A percentile compares a stretch with the other conserved stretches of the same genome.
These are phyloP conservation scores for Tetragonula clypearis DNA, from an alignment of 1,140 invertebrate genomes.

Conservation along the genomic window DNA sequence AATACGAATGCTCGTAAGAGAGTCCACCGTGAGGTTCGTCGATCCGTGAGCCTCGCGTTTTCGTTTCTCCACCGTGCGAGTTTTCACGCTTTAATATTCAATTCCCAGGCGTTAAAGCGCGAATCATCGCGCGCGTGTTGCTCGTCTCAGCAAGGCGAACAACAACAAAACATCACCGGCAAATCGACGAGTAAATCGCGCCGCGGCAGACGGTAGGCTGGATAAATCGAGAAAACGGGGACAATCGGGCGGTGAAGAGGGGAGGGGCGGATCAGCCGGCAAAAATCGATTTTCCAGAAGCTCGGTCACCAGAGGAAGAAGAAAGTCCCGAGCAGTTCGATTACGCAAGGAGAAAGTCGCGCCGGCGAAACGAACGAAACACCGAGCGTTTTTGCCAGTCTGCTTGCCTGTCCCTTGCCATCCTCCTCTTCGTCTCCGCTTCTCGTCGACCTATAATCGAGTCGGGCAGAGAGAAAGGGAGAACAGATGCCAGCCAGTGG, in stretches of 20 bases:
- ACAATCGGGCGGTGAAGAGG: neutral
- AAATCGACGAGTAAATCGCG: neutral
- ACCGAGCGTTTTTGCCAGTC: conserved; percentile 35
- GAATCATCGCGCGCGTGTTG: too few species aligned
- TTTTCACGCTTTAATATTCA: too few species aligned
- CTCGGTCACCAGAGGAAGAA: conserved; percentile 45
- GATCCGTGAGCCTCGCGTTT: too few species aligned
- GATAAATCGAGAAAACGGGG: neutral
- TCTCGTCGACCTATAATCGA: conserved; percentile 55
- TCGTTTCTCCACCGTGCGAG: too few species aligned
- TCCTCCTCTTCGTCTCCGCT: conserved; percentile 27
- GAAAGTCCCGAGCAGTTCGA: conserved; percentile 30
- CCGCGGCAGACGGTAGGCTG: neutral
- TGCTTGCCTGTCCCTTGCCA: conserved; percentile 23
- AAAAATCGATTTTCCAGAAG: conserved; percentile 4
- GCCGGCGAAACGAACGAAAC: conserved; percentile 57
- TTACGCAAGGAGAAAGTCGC: conserved; percentile 73
- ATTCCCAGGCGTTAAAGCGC: too few species aligned
- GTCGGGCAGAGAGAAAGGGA: conserved; percentile 22
- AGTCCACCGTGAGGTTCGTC: too few species aligned
- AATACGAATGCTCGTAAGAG: too few species aligned
- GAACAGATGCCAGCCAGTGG: neutral
- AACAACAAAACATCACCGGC: too few species aligned
- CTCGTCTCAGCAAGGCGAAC: too few species aligned
- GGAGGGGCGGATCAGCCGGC: neutral